These are phyloP conservation scores for Vanacampus margaritifer DNA, from an alignment of 2,113 vertebrate species.

Conservation along the genomic window DNA sequence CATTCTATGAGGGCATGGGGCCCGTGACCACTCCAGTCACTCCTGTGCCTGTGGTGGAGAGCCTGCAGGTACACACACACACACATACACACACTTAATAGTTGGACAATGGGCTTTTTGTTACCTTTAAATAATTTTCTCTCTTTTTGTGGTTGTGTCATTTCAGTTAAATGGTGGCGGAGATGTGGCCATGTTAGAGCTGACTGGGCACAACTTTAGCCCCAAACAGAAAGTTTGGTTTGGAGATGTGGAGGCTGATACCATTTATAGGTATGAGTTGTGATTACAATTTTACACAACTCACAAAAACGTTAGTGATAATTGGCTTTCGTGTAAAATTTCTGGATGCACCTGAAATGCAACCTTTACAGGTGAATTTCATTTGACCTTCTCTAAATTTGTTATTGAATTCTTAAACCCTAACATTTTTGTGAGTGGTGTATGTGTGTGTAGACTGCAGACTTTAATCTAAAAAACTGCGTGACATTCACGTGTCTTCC, in stretches of 20 bases:
- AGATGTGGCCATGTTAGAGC: constrained; percentile 97
- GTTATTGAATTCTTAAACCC: too few species aligned
- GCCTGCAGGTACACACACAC: constrained; percentile 66
- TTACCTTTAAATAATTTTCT: neutral
- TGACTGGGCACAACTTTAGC: constrained; percentile 97
- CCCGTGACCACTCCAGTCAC: constrained; percentile 91
- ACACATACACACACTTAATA: neutral
- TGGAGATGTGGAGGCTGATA: constrained; percentile 96
- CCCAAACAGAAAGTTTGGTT: constrained; percentile 97
- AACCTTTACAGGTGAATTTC: neutral
- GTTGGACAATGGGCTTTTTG: neutral
- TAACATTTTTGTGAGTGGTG: neutral
- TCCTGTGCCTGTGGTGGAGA: constrained; percentile 96
- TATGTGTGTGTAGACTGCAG: neutral
- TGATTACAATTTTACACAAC: neutral
- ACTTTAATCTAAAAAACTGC: neutral
- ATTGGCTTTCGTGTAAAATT: neutral
- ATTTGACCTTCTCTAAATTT: neutral
- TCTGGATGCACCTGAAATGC: neutral
- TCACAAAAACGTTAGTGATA: neutral
- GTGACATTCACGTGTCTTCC: neutral
- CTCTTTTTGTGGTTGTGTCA: constrained; percentile 6
- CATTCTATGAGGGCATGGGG: constrained; percentile 97
- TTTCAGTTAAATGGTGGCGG: constrained; percentile 90
- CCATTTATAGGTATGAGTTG: constrained; percentile 87